phyloP scores from a whole-genome alignment of 2,113 vertebrate genomes.

The Microtus ochrogaster region DNA sequence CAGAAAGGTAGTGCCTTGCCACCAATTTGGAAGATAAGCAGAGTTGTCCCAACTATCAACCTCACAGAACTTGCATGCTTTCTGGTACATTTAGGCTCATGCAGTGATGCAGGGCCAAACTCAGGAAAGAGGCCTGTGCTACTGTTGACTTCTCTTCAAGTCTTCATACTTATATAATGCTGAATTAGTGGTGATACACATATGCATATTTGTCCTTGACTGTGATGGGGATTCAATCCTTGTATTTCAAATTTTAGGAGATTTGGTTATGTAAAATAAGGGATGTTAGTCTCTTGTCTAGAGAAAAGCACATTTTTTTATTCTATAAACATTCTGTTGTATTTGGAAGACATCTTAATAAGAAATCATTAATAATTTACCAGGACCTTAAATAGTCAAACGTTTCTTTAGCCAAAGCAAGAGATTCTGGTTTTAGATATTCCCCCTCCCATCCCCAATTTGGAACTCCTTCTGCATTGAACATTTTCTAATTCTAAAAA shows the following conservation, averaged over 20 bases:
- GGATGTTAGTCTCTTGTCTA: not conserved
- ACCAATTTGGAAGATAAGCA: no score
- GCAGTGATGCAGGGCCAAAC: not conserved
- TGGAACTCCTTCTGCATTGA: not conserved
- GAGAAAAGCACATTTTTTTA: not conserved
- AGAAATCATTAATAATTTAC: not conserved
- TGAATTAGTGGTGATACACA: not conserved
- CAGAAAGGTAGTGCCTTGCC: not conserved
- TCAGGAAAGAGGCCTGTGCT: not conserved
- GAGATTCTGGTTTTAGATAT: slow-evolving; percentile 22
- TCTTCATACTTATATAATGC: not conserved
- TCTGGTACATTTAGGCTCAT: no score
- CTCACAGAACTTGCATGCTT: no score
- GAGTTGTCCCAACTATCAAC: not conserved
- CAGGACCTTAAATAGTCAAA: not conserved
- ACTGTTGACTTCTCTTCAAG: not conserved
- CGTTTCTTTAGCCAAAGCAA: not conserved
- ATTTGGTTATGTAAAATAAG: not conserved
- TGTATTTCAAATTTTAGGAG: not conserved
- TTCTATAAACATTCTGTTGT: not conserved
- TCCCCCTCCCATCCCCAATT: not conserved
- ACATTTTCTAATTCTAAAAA: not conserved
- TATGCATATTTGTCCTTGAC: not conserved
- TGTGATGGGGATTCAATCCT: not conserved
- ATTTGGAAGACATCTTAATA: slow-evolving; percentile 1